Percentiles rank a stretch among this genome's conserved stretches.
Evolutionary conservation across 2,797 vertebrate species (phyloP).

Genomic region (Botia kubotai): DNA sequence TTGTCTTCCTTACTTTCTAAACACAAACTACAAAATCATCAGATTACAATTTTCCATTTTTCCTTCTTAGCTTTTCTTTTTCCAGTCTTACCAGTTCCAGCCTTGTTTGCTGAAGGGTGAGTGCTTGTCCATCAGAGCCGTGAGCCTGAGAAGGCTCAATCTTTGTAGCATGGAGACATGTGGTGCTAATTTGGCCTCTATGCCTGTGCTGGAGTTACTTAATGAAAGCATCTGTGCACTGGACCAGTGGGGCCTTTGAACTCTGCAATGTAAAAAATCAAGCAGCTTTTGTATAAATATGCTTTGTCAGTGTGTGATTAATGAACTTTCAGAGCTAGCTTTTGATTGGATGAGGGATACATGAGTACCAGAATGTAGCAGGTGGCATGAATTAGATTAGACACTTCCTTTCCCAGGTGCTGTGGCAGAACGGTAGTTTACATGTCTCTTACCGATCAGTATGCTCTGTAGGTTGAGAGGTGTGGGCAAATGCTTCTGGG

Average conservation of each 20-base stretch:
- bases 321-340: slow-evolving; percentile 1
- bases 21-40: background rate
- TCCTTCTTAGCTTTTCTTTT: background rate
- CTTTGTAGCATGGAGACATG: slow-evolving; percentile 83
- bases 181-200: slow-evolving; percentile 75
- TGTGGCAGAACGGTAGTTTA: background rate
- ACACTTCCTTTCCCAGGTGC: background rate
- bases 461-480: slow-evolving; percentile 22
- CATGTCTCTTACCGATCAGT: slow-evolving; percentile 42
- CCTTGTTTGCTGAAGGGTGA: slow-evolving; percentile 88
- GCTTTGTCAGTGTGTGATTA: background rate
- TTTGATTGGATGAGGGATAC: background rate
- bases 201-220: slow-evolving; percentile 63
- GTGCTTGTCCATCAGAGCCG: slow-evolving; percentile 87
- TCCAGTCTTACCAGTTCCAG: slow-evolving; percentile 87
- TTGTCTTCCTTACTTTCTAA: background rate
- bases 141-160: slow-evolving; percentile 84
- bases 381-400: background rate
- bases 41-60: background rate
- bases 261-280: slow-evolving; percentile 62
- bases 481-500: slow-evolving; percentile 38
- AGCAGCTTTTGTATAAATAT: slow-evolving; percentile 11
- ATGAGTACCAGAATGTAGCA: background rate
- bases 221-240: slow-evolving; percentile 70
- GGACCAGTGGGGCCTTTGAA: slow-evolving; percentile 71